Conservation (phyloP, 2,797 vertebrate species). For the Pygocentrus nattereri region DNA sequence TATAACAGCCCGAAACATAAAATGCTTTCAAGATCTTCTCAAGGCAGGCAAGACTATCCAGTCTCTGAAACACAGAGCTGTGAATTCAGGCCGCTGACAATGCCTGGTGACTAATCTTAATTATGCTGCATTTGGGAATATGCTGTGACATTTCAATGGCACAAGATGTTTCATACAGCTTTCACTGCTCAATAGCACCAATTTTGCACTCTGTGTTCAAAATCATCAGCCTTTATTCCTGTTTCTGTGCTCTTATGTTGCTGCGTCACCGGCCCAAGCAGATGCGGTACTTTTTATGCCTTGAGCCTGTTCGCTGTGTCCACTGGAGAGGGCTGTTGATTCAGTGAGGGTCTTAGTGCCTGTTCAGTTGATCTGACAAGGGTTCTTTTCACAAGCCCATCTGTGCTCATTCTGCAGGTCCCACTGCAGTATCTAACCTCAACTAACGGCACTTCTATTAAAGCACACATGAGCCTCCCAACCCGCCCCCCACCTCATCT, state of each 20-base stretch:
- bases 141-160: not conserved
- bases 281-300: constrained; percentile 15
- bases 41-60: too few species aligned
- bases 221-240: not conserved
- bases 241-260: constrained; percentile 4
- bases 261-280: constrained; percentile 19
- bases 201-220: not conserved
- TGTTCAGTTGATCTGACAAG: constrained; percentile 44
- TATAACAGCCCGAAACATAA: not conserved
- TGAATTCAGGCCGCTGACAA: not conserved
- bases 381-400: constrained; percentile 41
- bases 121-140: not conserved
- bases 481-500: not conserved
- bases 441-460: constrained; percentile 40
- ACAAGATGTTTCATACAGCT: not conserved
- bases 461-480: constrained; percentile 47
- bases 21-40: not conserved
- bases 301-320: not conserved
- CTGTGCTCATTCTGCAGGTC: constrained; percentile 46
- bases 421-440: constrained; percentile 41
- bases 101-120: not conserved
- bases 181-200: not conserved
- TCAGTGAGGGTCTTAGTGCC: constrained; percentile 33
- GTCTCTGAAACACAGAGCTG: not conserved
- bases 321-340: constrained; percentile 12